Conservation (phyloP, 2,113 vertebrate genomes). For the Butastur rufipennis region DNA sequence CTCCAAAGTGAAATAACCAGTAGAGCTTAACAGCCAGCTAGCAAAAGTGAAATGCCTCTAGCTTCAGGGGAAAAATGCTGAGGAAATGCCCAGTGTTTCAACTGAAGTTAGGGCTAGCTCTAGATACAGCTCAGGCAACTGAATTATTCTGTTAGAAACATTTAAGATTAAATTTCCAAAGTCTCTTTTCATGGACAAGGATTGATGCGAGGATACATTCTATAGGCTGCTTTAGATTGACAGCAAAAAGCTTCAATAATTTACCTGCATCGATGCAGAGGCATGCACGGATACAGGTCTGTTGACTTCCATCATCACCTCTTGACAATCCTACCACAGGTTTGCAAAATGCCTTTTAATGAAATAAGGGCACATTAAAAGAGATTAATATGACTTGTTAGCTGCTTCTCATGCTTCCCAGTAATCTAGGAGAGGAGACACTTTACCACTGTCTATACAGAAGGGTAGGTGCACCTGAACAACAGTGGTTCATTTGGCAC, state of each 20-base stretch:
- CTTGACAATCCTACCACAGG: not conserved
- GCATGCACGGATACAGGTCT: fast-evolving
- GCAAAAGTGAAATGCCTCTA: not conserved
- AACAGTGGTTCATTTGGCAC: not conserved
- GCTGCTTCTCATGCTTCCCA: not conserved
- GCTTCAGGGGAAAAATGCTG: not conserved
- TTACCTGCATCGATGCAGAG: not conserved
- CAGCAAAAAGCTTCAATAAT: not conserved
- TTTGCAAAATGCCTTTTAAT: not conserved
- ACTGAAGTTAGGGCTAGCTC: not conserved
- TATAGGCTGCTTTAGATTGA: not conserved
- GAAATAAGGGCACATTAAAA: not conserved
- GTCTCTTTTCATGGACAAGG: not conserved
- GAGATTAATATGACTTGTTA: not conserved
- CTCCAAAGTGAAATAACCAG: not conserved
- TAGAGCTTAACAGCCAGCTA: not conserved
- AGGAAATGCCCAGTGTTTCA: not conserved
- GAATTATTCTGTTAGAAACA: not conserved
- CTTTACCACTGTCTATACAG: not conserved
- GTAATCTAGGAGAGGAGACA: not conserved
- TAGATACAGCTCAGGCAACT: not conserved
- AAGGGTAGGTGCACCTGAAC: not conserved
- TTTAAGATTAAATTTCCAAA: not conserved
- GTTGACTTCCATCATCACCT: not conserved
- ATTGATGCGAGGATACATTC: not conserved